Conservation (phyloP, 2,113 vertebrate genomes). For the Embiotoca jacksoni region DNA sequence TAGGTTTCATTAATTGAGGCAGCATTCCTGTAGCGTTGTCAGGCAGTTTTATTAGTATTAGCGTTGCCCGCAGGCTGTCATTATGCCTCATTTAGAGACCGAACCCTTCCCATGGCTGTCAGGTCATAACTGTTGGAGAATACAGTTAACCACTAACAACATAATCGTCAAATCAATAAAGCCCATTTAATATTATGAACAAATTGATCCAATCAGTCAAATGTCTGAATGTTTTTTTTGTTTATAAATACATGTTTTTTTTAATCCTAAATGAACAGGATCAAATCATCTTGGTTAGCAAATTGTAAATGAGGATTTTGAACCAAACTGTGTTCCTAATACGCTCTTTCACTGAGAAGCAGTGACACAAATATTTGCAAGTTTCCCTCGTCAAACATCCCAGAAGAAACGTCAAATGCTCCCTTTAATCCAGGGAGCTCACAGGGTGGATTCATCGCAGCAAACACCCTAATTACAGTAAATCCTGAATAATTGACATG, state of each 20-base stretch:
- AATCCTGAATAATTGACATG: constrained; percentile 78
- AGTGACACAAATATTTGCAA: constrained; percentile 37
- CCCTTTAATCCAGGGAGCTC: constrained; percentile 63
- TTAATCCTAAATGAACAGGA: no score
- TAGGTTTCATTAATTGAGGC: constrained; percentile 85
- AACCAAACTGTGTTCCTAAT: constrained; percentile 4
- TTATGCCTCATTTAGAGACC: constrained; percentile 70
- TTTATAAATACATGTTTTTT: no score
- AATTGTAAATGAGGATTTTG: constrained; percentile 10
- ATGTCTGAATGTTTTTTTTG: not conserved
- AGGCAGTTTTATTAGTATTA: constrained; percentile 79
- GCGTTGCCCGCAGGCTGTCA: constrained; percentile 77
- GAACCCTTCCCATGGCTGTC: constrained; percentile 77
- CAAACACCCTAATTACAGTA: constrained; percentile 79
- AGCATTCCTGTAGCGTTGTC: constrained; percentile 81
- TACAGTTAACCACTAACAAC: constrained; percentile 50
- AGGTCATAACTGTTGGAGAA: constrained; percentile 61
- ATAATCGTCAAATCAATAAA: constrained; percentile 58
- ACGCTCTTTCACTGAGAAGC: constrained; percentile 9
- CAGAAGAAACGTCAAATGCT: constrained; percentile 59
- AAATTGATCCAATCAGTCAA: constrained; percentile 50
- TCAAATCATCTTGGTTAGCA: not conserved
- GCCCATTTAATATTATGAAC: constrained; percentile 27
- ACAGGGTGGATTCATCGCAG: constrained; percentile 63
- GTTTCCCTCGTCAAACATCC: constrained; percentile 57